Evolutionary conservation across 1,140 invertebrate genomes (phyloP).

Genomic region (Drosophila chauvacae): DNA sequence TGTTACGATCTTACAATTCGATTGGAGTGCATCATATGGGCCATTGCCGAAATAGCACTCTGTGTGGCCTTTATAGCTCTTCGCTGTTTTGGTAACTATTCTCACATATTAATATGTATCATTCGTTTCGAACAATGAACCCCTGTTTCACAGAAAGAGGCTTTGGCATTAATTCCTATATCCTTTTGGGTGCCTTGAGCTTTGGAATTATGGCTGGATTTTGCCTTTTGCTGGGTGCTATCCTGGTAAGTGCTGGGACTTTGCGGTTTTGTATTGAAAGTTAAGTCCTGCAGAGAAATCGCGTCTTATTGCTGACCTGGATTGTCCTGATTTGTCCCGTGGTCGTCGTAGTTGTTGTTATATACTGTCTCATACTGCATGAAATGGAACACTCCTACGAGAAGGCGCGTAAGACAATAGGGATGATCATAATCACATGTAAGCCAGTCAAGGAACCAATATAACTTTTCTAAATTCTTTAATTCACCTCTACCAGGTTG

Average conservation of each 20-base stretch:
- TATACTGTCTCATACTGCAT: background rate
- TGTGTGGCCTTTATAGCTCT: background rate
- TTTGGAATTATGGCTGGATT: background rate
- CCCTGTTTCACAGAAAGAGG: background rate
- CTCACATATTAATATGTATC: too few species aligned
- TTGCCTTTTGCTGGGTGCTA: background rate
- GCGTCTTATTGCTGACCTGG: background rate
- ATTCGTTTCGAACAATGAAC: too few species aligned
- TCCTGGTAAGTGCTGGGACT: background rate
- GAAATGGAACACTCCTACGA: accelerated
- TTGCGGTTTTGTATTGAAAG: background rate
- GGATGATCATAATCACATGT: background rate
- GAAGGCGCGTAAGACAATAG: background rate
- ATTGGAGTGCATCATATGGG: conserved; percentile 5
- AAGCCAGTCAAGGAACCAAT: background rate
- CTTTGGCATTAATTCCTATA: background rate
- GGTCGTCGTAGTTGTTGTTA: background rate
- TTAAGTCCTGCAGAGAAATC: background rate
- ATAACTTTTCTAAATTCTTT: too few species aligned
- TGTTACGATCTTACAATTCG: background rate
- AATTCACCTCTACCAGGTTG: background rate
- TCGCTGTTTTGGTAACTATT: background rate
- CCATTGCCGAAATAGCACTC: background rate
- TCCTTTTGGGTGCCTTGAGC: background rate
- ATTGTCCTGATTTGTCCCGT: background rate